Conservation (phyloP, 1,140 invertebrate species). For the Danaus melanippus region DNA sequence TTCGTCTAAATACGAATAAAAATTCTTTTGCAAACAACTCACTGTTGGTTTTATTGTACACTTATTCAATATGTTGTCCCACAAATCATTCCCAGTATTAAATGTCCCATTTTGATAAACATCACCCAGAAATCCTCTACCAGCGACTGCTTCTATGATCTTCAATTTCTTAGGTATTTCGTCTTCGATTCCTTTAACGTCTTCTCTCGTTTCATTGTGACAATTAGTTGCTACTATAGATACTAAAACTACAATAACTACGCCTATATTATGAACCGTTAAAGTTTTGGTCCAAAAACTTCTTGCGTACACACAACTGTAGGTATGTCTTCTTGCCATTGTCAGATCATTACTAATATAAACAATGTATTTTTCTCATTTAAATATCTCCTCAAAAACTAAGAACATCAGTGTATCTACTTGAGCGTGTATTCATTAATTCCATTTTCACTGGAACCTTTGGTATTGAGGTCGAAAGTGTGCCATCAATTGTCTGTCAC, state of each 20-base stretch:
- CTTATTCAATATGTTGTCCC: constrained; percentile 80
- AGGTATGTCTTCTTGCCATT: constrained; percentile 34
- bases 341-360: constrained; percentile 47
- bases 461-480: constrained; percentile 13
- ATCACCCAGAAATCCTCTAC: constrained; percentile 42
- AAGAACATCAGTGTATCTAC: constrained; percentile 22
- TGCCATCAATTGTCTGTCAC: constrained; percentile 6
- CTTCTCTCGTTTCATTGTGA: constrained; percentile 33
- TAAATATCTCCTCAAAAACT: constrained; percentile 25
- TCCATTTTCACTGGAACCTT: constrained; percentile 33
- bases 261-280: constrained; percentile 14
- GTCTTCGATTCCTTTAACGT: constrained; percentile 26
- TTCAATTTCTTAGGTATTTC: constrained; percentile 46
- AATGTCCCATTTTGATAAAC: constrained; percentile 65
- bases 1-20: constrained; percentile 78
- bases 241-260: constrained; percentile 33
- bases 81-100: constrained; percentile 77
- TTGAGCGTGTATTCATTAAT: constrained; percentile 27
- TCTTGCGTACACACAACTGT: constrained; percentile 13
- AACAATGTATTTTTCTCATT: constrained; percentile 21
- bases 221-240: constrained; percentile 29
- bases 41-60: constrained; percentile 77
- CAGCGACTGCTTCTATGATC: constrained; percentile 46
- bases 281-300: constrained; percentile 4
- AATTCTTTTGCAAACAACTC: constrained; percentile 83